Conservation (phyloP, 2,888 invertebrate species). For the Trilocha varians region DNA sequence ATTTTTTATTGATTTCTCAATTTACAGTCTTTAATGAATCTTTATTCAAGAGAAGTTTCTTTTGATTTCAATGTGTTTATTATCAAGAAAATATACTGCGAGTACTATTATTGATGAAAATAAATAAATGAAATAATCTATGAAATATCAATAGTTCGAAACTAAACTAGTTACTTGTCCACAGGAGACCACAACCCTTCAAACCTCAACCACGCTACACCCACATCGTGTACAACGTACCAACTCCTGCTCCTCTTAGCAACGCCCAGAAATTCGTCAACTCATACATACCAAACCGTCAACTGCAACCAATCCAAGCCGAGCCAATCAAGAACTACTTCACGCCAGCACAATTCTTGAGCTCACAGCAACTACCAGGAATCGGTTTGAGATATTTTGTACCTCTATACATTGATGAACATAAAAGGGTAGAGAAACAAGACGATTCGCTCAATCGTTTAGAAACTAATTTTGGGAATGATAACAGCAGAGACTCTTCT, state of each 20-base stretch:
- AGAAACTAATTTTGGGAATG: conserved; percentile 40
- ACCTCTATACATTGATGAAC: conserved; percentile 36
- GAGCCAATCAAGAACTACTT: conserved; percentile 32
- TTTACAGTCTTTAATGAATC: too few relatives aligned
- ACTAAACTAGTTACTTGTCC: conserved; percentile 5
- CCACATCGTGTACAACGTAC: conserved; percentile 38
- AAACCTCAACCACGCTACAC: conserved; percentile 58
- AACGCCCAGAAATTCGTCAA: conserved; percentile 59
- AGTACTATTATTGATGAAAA: too few relatives aligned
- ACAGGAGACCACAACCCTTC: conserved; percentile 58
- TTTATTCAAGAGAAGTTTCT: too few relatives aligned
- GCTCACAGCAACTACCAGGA: conserved; percentile 55
- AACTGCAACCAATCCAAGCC: conserved; percentile 25
- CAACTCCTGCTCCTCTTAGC: conserved; percentile 29
- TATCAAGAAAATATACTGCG: neutral
- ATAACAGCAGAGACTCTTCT: conserved; percentile 27
- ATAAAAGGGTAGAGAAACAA: conserved; percentile 30
- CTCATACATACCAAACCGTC: conserved; percentile 41
- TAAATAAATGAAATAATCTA: too few relatives aligned
- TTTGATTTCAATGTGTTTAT: neutral
- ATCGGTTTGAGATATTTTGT: conserved; percentile 55
- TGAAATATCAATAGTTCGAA: too few relatives aligned
- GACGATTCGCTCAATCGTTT: conserved; percentile 54
- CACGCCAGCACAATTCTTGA: conserved; percentile 41
- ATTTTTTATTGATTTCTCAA: too few relatives aligned